Base-by-base conservation (phyloP, 1,140 invertebrate species). In the Apis laboriosa region DNA sequence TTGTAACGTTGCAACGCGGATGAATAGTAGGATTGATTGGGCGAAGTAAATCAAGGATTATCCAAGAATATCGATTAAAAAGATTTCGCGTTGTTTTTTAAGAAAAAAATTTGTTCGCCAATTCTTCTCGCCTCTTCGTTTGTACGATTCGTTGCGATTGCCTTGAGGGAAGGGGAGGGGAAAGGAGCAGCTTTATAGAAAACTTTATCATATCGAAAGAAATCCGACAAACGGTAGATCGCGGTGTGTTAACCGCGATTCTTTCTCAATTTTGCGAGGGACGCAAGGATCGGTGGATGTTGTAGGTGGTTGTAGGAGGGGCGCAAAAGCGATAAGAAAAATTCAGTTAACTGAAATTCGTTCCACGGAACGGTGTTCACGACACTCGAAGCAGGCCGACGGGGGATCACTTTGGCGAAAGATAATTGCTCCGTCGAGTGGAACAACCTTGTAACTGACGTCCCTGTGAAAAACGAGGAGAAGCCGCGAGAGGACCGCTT, bases 401-500 rank as follows among this genome's bases (percentile, higher is more conserved):
- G 76, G 34, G 76, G 34, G 72, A 58, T 75, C 83, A 85, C 86
- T 87, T 88, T 85, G 61, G 83, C 75, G 83, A 83, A 68, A 83
- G 86, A 88, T 88, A 88, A 88, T 88, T 88, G 86, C 78, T 88
- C 77, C 86, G 86, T 82, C 75, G 80, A 87, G 66, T 84, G 68
- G 83, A 88, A 88, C 86, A 87, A 88, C 74, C 83, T 88, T 88
- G 86, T 88, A 88, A 88, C 86, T 85, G 86, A 88, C 86, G 75
- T 88, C 74, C 75, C 66, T 75, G 77, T 88, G 86, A 88, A 88
- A 88, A 88, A 86, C 76, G 86, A 87, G 83, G 75, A 24, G 24
- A 67, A 85, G 84, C 72, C 83, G 63, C 77, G 77, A 66, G 77
- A 77, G 61, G 24, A 77, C 78, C 67, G 70, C 72, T 75, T 51